A percentile compares a stretch with the other conserved stretches of the same genome.
phyloP scores from a whole-genome alignment of 2,113 vertebrate species.

The Hystrix brachyura region DNA sequence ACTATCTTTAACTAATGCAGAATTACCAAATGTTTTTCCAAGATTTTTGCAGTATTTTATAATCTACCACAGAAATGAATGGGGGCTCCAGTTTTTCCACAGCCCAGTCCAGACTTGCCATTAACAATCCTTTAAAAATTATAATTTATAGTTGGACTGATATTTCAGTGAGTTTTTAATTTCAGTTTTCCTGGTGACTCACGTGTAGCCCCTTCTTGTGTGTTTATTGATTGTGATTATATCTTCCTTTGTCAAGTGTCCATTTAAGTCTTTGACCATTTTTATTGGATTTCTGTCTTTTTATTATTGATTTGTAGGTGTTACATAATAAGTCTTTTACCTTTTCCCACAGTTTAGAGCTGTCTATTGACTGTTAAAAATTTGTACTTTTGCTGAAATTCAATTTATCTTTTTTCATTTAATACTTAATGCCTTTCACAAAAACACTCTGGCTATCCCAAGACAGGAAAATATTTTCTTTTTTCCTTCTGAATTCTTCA shows the following conservation, averaged over 20 bases:
- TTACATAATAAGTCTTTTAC: not conserved
- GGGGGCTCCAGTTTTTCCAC: not conserved
- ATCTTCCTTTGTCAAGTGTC: not conserved
- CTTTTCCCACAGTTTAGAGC: not conserved
- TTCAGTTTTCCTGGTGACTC: not conserved
- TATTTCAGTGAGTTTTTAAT: conserved; percentile 8
- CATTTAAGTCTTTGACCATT: not conserved
- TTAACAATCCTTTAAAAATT: not conserved
- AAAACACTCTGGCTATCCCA: not conserved
- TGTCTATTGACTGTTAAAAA: not conserved
- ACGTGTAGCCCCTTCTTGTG: not conserved
- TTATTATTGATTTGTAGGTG: not conserved
- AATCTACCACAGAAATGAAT: not conserved
- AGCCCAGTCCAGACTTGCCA: not conserved
- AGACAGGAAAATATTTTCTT: not conserved
- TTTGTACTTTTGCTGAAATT: not conserved
- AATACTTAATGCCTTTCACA: not conserved
- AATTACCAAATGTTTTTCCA: not conserved
- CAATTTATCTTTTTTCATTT: not conserved
- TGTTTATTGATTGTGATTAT: not conserved
- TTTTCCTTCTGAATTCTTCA: not conserved
- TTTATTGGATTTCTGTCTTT: not conserved
- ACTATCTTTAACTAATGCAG: not conserved
- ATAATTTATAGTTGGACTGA: not conserved
- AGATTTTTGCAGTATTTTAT: not conserved